These are phyloP conservation scores for Rhinogobius similis DNA, from an alignment of 2,113 vertebrate genomes.

Conservation along the genomic window DNA sequence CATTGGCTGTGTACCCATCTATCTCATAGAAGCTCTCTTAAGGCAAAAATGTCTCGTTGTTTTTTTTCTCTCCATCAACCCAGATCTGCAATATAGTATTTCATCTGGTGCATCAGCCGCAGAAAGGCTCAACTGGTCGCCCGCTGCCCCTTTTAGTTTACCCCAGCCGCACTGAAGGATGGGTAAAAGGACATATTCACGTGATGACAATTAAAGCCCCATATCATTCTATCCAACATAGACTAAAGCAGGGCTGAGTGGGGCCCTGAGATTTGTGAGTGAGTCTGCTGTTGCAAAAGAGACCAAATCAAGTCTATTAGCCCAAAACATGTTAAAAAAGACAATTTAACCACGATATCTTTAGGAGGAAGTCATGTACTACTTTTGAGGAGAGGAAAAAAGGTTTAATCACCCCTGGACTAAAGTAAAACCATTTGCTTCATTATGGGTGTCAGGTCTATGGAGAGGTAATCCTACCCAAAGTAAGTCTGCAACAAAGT, in stretches of 20 bases:
- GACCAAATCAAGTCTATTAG: too few species aligned
- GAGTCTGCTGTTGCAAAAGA: too few species aligned
- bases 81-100: not conserved
- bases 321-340: too few species aligned
- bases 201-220: not conserved
- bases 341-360: too few species aligned
- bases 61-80: too few species aligned
- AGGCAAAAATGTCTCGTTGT: too few species aligned
- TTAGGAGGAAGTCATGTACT: too few species aligned
- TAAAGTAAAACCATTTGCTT: too few species aligned
- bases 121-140: not conserved
- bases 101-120: not conserved
- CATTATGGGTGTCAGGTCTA: not conserved
- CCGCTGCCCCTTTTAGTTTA: not conserved
- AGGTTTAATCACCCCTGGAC: too few species aligned
- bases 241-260: not conserved
- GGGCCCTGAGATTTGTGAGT: too few species aligned
- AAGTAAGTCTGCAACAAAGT: too few species aligned
- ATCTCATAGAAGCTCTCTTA: not conserved
- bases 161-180: not conserved
- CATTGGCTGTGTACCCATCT: not conserved
- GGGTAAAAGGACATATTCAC: not conserved
- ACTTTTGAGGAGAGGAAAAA: too few species aligned
- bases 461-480: not conserved
- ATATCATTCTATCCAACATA: not conserved